Evolutionary conservation across 2,797 vertebrate genomes (phyloP), one percentile per base, ranked within the genome.

Genomic region (Huso huso): DNA sequence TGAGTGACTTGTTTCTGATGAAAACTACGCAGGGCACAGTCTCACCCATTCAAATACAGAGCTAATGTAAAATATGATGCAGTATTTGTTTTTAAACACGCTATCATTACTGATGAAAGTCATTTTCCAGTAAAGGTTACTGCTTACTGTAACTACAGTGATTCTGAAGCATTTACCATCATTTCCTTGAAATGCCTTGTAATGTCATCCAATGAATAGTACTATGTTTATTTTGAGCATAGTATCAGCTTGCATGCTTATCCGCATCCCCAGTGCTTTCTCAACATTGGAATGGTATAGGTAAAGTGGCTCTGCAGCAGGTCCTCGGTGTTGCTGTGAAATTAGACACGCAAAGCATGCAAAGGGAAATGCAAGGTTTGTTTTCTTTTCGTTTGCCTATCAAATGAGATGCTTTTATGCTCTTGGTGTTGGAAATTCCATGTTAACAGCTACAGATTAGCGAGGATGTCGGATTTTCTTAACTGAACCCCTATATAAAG

Each of bases 401-500:
- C 76, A 82, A 83, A 83, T 88, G 83, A 83, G 71, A 82, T 84
- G 73, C 72, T 81, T 87, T 87, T 83, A 76, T 85, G 77, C 77
- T 81, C 82, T 84, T 82, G 81, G 80, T 83, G 75, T 83, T 76
- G 78, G 80, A 84, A 86, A 85, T 82, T 78, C 73, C 76, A 83
- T 83, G 77, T 88, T 87, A 84, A 83, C 71, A 71, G 80, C 79
- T 85, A 74, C 76, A 78, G 83, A 83, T 84, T 83, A 84, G 77
- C 81, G 83, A 83, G 78, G 78, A 81, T 85, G 75, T 69, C 77
- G 77, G 69, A 69, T 64, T 82, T 82, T 82, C 76, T 86, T 87
- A 84, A 85, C 78, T 75, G 79, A 84, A 72, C 73, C 82, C 78
- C 80, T 88, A 79, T 87, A 82, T 80, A 88, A 86, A 83, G 79